These are phyloP conservation scores for Hafferia zeledoni DNA, from an alignment of 2,797 vertebrate genomes.

Conservation along the genomic window DNA sequence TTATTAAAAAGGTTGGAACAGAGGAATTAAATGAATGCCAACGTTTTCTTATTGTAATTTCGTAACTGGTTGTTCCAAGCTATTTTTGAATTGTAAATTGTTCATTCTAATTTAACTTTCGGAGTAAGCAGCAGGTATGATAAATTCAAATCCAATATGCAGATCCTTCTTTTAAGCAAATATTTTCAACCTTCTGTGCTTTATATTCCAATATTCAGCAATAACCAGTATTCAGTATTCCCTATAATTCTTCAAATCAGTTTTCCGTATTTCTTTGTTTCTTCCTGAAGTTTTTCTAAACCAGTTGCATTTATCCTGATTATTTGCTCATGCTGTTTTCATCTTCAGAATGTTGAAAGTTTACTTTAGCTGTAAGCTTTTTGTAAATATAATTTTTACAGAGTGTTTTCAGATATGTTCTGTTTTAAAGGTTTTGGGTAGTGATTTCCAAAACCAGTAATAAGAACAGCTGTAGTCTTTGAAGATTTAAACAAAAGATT, in stretches of 20 bases:
- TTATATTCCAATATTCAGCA: neutral
- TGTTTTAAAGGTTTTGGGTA: neutral
- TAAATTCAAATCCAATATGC: neutral
- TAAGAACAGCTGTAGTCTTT: neutral
- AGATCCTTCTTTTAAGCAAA: neutral
- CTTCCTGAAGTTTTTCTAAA: neutral
- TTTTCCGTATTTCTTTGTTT: neutral
- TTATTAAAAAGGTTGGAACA: neutral
- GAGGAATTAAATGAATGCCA: neutral
- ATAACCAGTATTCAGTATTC: neutral
- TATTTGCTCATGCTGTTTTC: neutral
- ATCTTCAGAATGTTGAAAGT: neutral
- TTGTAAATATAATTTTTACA: neutral
- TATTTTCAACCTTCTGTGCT: neutral
- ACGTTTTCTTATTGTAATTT: neutral
- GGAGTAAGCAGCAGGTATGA: neutral
- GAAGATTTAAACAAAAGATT: neutral
- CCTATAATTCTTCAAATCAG: neutral
- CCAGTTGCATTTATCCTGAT: neutral
- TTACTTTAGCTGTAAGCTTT: neutral
- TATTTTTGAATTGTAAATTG: neutral
- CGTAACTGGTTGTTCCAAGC: neutral
- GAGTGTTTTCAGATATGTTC: neutral
- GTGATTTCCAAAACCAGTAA: neutral
- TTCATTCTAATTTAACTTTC: constrained; percentile 12